Conservation (phyloP, 2,888 invertebrate species). For the Drymonia ruficornis region DNA sequence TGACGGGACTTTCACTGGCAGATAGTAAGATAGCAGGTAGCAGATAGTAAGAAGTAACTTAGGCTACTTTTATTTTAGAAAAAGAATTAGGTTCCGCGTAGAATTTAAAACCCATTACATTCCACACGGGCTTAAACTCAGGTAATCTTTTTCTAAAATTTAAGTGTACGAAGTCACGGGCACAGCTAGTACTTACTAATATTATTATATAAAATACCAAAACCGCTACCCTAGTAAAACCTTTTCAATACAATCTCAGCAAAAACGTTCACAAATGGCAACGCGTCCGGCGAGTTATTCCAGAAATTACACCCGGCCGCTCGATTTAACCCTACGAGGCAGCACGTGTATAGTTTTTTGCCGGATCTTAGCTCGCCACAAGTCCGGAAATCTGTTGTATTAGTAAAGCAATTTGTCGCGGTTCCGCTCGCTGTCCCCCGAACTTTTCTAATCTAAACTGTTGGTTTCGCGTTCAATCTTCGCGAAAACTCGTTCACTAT, state of each 20-base stretch:
- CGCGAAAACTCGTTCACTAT: conserved; percentile 51
- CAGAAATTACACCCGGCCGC: conserved; percentile 27
- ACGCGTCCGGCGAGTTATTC: conserved; percentile 30
- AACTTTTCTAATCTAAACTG: conserved; percentile 84
- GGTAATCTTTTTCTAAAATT: no score
- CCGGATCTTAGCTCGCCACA: conserved; percentile 49
- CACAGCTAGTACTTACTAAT: no score
- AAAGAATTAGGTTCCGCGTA: no score
- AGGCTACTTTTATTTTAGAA: no score
- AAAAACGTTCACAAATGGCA: conserved; percentile 28
- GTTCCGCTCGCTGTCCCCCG: conserved; percentile 54
- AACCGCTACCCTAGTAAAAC: conserved; percentile 1
- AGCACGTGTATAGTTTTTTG: conserved; percentile 59
- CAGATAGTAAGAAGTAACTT: no score
- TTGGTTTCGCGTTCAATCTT: conserved; percentile 68
- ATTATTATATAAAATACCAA: no score
- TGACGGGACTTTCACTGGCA: no score
- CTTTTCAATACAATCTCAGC: conserved; percentile 31
- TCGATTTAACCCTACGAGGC: conserved; percentile 25
- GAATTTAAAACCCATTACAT: no score
- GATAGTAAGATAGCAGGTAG: no score
- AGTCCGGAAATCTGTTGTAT: conserved; percentile 76
- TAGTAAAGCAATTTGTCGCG: conserved; percentile 79
- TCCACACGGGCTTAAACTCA: no score
- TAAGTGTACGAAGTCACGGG: no score